phyloP scores from a whole-genome alignment of 2,113 vertebrate species.

The Setophaga kirtlandii region DNA sequence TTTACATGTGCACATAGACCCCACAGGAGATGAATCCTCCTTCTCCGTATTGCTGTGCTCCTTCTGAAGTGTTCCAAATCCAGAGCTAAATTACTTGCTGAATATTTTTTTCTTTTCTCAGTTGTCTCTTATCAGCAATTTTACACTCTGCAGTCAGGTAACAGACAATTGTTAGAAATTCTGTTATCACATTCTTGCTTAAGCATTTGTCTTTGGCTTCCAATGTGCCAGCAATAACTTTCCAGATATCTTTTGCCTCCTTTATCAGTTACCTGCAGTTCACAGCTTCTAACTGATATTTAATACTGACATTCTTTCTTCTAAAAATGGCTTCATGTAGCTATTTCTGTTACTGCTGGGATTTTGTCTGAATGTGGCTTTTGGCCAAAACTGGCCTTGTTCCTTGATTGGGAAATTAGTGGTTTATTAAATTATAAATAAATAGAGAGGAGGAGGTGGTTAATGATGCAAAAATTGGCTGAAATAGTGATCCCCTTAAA shows the following conservation, averaged over 20 bases:
- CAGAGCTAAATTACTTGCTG: neutral
- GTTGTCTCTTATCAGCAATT: neutral
- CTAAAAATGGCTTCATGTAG: neutral
- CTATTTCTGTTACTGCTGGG: neutral
- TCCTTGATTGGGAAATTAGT: conserved; percentile 55
- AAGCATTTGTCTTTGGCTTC: neutral
- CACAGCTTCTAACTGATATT: neutral
- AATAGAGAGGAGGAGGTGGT: conserved; percentile 37
- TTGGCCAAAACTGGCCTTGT: neutral
- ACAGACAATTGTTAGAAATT: neutral
- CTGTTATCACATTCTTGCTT: neutral
- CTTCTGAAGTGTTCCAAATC: neutral
- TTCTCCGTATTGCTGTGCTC: neutral
- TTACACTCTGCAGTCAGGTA: neutral
- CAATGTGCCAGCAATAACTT: neutral
- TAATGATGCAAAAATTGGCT: conserved; percentile 62
- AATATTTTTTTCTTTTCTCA: neutral
- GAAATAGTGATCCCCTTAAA: conserved; percentile 30
- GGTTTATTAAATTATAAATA: conserved; percentile 55
- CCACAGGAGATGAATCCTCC: neutral
- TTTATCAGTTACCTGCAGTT: conserved; percentile 16
- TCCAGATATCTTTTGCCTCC: neutral
- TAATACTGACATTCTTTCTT: neutral
- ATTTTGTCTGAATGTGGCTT: neutral
- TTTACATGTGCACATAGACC: neutral